Conservation (phyloP, 2,888 invertebrate species). For the Pharmacophagus antenor region DNA sequence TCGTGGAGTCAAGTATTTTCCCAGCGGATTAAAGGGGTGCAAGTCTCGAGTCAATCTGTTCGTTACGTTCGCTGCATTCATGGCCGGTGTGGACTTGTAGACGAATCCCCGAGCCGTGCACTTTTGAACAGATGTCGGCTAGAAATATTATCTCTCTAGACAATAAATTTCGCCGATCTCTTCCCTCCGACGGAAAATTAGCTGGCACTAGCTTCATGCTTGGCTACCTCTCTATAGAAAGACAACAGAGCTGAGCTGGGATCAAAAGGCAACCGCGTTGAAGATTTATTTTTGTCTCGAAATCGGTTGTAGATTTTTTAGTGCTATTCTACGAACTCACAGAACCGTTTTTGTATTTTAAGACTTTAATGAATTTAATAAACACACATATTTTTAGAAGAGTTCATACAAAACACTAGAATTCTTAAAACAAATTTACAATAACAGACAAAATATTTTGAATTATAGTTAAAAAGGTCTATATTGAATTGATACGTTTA, state of each 20-base stretch:
- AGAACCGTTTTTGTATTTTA: neutral
- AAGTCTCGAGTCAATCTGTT: constrained; percentile 40
- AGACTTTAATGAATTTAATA: neutral
- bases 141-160: constrained; percentile 40
- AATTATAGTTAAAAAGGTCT: too few relatives aligned
- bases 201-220: constrained; percentile 31
- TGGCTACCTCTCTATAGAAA: constrained; percentile 30
- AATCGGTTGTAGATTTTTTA: neutral
- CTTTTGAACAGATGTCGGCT: constrained; percentile 35
- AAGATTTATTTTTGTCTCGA: constrained; percentile 20
- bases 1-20: constrained; percentile 33
- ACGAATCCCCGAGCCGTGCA: constrained; percentile 40
- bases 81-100: constrained; percentile 39
- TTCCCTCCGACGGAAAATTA: constrained; percentile 36
- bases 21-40: constrained; percentile 35
- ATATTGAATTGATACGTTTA: too few relatives aligned
- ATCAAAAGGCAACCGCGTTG: constrained; percentile 24
- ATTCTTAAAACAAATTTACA: too few relatives aligned
- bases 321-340: neutral
- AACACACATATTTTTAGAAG: neutral
- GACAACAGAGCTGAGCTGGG: constrained; percentile 18
- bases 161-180: constrained; percentile 37
- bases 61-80: constrained; percentile 38
- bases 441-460: too few relatives aligned
- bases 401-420: neutral